Evolutionary conservation across 2,888 invertebrate genomes (phyloP).

Genomic region (Apantesis nais): DNA sequence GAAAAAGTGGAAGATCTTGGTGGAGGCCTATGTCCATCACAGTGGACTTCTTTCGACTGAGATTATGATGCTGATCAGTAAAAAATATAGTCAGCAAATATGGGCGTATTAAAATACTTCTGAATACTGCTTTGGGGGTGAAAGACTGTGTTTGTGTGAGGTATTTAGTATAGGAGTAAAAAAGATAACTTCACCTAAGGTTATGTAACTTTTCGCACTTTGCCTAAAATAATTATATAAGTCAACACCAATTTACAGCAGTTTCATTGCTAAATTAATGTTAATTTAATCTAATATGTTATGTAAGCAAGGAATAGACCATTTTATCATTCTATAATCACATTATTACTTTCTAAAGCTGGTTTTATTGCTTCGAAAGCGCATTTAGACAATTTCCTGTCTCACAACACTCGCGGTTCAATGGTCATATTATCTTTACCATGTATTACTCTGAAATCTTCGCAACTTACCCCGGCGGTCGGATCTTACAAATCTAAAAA

Average conservation of each 20-base stretch:
- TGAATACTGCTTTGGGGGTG: not conserved
- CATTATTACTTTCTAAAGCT: slow-evolving; percentile 43
- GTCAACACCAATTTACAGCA: slow-evolving; percentile 17
- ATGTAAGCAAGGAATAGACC: slow-evolving; percentile 28
- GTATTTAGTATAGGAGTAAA: not conserved
- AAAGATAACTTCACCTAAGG: not conserved
- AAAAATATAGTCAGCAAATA: not conserved
- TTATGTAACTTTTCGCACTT: not conserved
- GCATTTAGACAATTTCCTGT: slow-evolving; percentile 50
- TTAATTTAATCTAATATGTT: slow-evolving; percentile 27
- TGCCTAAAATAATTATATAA: slow-evolving; percentile 10
- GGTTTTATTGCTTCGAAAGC: slow-evolving; percentile 47
- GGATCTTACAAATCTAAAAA: slow-evolving; percentile 38
- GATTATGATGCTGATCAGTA: no score
- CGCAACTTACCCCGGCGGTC: slow-evolving; percentile 65
- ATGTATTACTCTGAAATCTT: slow-evolving; percentile 59
- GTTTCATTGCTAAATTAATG: slow-evolving; percentile 27
- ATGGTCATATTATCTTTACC: slow-evolving; percentile 49
- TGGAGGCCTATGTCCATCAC: no score
- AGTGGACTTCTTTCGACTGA: no score
- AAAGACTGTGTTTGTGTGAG: not conserved
- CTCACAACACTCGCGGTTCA: slow-evolving; percentile 29
- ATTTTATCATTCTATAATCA: slow-evolving; percentile 28
- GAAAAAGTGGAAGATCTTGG: no score
- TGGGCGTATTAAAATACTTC: not conserved